These are phyloP conservation scores for Hoplostethus atlanticus DNA, from an alignment of 2,797 vertebrate species.

Conservation along the genomic window DNA sequence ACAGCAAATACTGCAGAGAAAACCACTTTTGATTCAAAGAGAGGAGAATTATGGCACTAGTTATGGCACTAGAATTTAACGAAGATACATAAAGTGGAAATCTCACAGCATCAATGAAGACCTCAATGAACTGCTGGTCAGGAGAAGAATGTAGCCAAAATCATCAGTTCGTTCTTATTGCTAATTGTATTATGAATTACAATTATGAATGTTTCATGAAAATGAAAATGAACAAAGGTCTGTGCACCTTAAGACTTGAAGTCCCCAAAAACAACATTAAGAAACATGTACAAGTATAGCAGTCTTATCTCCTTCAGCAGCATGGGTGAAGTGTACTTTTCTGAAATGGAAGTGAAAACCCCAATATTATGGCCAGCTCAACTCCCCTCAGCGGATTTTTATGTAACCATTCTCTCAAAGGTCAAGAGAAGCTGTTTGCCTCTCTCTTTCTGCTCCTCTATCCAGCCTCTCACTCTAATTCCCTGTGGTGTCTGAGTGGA, in stretches of 20 bases:
- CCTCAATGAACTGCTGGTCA: conserved; percentile 44
- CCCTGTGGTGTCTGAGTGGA: conserved; percentile 69
- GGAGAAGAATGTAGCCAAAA: conserved; percentile 42
- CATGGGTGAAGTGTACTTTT: conserved; percentile 42
- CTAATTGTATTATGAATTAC: too few species aligned
- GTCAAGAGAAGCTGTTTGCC: conserved; percentile 78
- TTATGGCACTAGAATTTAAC: conserved; percentile 64
- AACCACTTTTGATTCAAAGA: conserved; percentile 61
- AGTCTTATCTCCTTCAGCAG: conserved; percentile 54
- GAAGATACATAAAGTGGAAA: conserved; percentile 63
- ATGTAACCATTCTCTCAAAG: conserved; percentile 76
- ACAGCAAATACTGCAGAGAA: conserved; percentile 43
- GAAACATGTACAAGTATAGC: conserved; percentile 19
- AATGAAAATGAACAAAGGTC: conserved; percentile 27
- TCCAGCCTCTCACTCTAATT: conserved; percentile 66
- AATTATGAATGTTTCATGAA: too few species aligned
- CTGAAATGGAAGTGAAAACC: conserved; percentile 39
- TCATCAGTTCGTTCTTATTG: neutral
- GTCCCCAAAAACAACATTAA: conserved; percentile 10
- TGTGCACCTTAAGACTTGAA: conserved; percentile 17
- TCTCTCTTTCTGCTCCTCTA: conserved; percentile 36
- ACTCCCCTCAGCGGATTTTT: conserved; percentile 64
- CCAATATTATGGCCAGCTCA: conserved; percentile 51
- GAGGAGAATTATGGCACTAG: conserved; percentile 52
- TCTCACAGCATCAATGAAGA: conserved; percentile 50